Percentiles rank a stretch among this genome's conserved stretches.
These are phyloP conservation scores for Nomada hirtipes DNA, from an alignment of 2,888 invertebrate genomes.

Conservation along the genomic window DNA sequence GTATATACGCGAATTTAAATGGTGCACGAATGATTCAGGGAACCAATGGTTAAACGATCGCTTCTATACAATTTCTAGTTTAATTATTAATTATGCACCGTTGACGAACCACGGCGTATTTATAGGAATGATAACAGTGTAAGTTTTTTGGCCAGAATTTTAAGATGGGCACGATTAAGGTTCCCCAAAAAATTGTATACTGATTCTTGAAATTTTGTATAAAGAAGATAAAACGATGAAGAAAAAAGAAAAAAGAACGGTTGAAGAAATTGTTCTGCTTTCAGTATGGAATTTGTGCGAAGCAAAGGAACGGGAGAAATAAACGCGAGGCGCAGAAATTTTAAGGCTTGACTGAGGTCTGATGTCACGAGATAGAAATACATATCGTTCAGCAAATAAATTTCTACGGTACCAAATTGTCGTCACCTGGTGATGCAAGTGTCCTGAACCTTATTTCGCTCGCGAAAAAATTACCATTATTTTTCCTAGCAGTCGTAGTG, in stretches of 20 bases:
- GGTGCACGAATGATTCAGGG: too few species aligned
- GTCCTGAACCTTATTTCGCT: too few species aligned
- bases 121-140: neutral
- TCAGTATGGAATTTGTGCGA: too few species aligned
- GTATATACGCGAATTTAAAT: neutral
- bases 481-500: too few species aligned
- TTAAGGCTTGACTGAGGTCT: neutral
- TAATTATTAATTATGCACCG: slow-evolving; percentile 45
- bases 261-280: neutral
- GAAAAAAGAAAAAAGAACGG: neutral
- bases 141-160: too few species aligned
- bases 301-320: too few species aligned
- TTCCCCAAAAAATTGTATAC: too few species aligned
- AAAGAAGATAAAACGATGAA: neutral
- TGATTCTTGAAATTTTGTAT: too few species aligned
- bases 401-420: neutral
- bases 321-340: neutral
- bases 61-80: slow-evolving; percentile 25
- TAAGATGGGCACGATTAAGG: too few species aligned
- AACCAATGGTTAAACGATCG: slow-evolving; percentile 17
- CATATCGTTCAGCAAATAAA: slow-evolving; percentile 2
- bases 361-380: slow-evolving; percentile 32
- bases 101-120: slow-evolving; percentile 3
- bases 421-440: slow-evolving; percentile 18
- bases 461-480: too few species aligned